Percentiles rank a stretch among this genome's conserved stretches.
phyloP scores from a whole-genome alignment of 1,140 invertebrate genomes.

The Drosophila ogumai region DNA sequence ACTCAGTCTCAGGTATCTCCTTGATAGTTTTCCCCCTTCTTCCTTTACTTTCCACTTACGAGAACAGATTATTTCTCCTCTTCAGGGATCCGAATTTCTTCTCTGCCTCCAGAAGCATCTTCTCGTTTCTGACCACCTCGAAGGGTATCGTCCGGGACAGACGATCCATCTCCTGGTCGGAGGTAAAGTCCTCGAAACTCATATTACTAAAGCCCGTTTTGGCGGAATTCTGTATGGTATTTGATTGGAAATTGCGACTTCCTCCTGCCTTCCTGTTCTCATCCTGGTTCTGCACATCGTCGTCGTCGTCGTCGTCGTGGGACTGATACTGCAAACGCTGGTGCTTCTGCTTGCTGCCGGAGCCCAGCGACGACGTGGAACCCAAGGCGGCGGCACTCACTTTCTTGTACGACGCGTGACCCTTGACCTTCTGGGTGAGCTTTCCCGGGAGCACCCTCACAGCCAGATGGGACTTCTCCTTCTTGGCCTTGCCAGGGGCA shows the following conservation, averaged over 20 bases:
- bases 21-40: slow-evolving; percentile 3
- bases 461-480: slow-evolving; percentile 82
- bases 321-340: slow-evolving; percentile 78
- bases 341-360: slow-evolving; percentile 80
- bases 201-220: slow-evolving; percentile 90
- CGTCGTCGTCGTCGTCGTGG: slow-evolving; percentile 77
- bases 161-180: slow-evolving; percentile 87
- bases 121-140: slow-evolving; percentile 87
- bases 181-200: slow-evolving; percentile 92
- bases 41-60: slow-evolving; percentile 66
- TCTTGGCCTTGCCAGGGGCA: slow-evolving; percentile 63
- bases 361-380: slow-evolving; percentile 69
- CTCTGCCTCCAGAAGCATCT: slow-evolving; percentile 86
- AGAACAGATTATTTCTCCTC: slow-evolving; percentile 89
- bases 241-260: slow-evolving; percentile 77
- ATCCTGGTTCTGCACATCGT: slow-evolving; percentile 60
- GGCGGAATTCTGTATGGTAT: slow-evolving; percentile 81
- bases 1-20: slow-evolving; percentile 61
- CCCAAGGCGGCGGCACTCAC: slow-evolving; percentile 59
- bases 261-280: slow-evolving; percentile 52
- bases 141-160: slow-evolving; percentile 86
- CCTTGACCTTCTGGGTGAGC: slow-evolving; percentile 81
- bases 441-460: slow-evolving; percentile 80
- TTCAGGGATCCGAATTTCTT: slow-evolving; percentile 88
- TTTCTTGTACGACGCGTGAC: slow-evolving; percentile 77